Conservation (phyloP, 2,888 invertebrate genomes). For the Tanytarsus gracilentus region DNA sequence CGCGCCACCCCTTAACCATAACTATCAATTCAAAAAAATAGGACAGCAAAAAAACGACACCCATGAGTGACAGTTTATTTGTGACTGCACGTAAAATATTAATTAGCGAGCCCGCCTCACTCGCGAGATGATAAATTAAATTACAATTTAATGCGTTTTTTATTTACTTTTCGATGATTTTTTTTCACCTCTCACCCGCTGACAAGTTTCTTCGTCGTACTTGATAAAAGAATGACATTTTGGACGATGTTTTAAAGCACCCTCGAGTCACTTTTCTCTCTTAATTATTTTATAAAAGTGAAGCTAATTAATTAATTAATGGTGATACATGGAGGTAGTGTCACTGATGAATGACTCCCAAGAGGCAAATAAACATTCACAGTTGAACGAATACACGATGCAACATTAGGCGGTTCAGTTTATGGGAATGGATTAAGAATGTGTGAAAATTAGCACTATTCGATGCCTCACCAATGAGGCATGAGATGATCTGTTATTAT, state of each 20-base stretch:
- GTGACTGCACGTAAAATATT: conserved; percentile 18
- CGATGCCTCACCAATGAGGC: neutral
- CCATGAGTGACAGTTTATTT: neutral
- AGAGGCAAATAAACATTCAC: neutral
- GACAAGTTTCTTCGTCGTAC: neutral
- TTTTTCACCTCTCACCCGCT: neutral
- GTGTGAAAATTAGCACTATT: conserved; percentile 24
- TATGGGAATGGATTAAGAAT: conserved; percentile 6
- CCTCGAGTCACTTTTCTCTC: conserved; percentile 2
- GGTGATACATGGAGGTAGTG: conserved; percentile 3
- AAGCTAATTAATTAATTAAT: conserved; percentile 5
- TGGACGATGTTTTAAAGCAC: conserved; percentile 1
- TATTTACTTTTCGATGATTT: neutral
- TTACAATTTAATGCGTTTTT: conserved; percentile 7
- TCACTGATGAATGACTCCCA: conserved; percentile 1
- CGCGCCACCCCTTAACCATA: too few relatives aligned
- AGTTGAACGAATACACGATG: too few relatives aligned
- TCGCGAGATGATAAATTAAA: too few relatives aligned
- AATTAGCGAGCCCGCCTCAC: too few relatives aligned
- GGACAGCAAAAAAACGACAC: neutral
- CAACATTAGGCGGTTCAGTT: neutral
- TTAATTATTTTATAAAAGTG: neutral
- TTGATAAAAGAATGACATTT: neutral
- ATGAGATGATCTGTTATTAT: neutral
- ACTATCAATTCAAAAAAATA: too few relatives aligned